A percentile compares a stretch with the other conserved stretches of the same genome.
phyloP scores from a whole-genome alignment of 2,888 invertebrate genomes.

The Clepsis dumicolana region DNA sequence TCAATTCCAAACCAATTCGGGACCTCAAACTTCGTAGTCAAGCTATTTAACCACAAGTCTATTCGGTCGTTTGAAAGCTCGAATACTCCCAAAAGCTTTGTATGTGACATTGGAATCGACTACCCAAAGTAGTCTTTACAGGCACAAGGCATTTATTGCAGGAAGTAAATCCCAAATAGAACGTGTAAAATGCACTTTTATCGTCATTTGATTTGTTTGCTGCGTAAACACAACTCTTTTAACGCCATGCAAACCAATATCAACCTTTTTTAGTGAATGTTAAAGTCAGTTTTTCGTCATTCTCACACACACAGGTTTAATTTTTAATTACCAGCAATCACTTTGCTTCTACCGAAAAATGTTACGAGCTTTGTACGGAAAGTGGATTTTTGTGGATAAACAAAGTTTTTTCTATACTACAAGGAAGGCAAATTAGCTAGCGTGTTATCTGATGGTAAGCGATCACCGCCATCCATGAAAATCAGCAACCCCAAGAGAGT shows the following conservation, averaged over 20 bases:
- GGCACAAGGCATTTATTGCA: constrained; percentile 67
- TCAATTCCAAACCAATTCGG: no score
- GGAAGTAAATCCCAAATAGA: constrained; percentile 75
- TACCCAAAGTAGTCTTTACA: constrained; percentile 57
- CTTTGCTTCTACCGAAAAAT: neutral
- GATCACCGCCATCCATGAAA: no score
- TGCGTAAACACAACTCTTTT: constrained; percentile 56
- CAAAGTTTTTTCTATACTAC: neutral
- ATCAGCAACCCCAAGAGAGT: no score
- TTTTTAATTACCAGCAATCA: neutral
- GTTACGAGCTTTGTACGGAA: neutral
- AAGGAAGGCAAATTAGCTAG: no score
- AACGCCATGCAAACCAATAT: neutral
- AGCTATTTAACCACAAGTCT: no score
- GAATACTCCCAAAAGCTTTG: neutral
- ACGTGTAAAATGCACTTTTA: constrained; percentile 74
- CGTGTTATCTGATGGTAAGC: no score
- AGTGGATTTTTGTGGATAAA: neutral
- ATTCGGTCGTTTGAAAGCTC: no score
- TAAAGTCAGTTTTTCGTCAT: neutral
- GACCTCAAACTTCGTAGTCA: no score
- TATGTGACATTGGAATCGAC: constrained; percentile 1
- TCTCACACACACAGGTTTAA: neutral
- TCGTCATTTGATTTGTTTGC: constrained; percentile 74
- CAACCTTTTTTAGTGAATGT: neutral